phyloP scores from a whole-genome alignment of 53 echinoderm and acorn worm species.

The Patiria pectinifera region DNA sequence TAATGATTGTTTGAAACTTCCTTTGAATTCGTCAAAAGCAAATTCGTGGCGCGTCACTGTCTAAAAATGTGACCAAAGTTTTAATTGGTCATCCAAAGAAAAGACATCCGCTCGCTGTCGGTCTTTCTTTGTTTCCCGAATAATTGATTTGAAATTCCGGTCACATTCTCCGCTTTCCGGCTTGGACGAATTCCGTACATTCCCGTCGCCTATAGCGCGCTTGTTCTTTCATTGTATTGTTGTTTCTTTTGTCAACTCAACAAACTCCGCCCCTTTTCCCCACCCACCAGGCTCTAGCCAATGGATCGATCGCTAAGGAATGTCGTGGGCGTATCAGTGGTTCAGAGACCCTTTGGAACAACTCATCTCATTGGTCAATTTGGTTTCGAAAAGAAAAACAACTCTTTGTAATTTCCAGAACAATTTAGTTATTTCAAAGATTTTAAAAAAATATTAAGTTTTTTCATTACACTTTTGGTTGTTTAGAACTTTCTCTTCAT shows the following conservation, averaged over 20 bases:
- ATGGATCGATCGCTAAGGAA: constrained; percentile 33
- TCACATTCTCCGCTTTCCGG: constrained; percentile 31
- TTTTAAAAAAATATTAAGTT: too few relatives aligned
- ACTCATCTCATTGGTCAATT: neutral
- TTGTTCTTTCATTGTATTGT: neutral
- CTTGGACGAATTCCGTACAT: constrained; percentile 34
- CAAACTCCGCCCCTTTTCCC: neutral
- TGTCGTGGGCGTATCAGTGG: constrained; percentile 8
- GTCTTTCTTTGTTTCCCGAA: neutral
- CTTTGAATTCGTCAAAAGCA: too few relatives aligned
- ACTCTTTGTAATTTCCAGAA: too few relatives aligned
- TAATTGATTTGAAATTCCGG: neutral
- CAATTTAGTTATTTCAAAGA: too few relatives aligned
- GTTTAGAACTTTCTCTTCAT: too few relatives aligned
- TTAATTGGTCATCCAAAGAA: neutral
- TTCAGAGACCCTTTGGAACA: neutral
- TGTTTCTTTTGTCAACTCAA: neutral
- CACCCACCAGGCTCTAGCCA: neutral
- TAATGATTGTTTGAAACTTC: too few relatives aligned
- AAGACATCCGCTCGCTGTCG: neutral
- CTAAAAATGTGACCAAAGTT: neutral
- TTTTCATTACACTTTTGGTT: too few relatives aligned
- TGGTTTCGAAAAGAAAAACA: neutral
- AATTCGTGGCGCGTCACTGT: neutral
- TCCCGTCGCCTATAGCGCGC: neutral